Evolutionary conservation across 2,113 vertebrate genomes (phyloP).

Genomic region (Phalacrocorax carbo): DNA sequence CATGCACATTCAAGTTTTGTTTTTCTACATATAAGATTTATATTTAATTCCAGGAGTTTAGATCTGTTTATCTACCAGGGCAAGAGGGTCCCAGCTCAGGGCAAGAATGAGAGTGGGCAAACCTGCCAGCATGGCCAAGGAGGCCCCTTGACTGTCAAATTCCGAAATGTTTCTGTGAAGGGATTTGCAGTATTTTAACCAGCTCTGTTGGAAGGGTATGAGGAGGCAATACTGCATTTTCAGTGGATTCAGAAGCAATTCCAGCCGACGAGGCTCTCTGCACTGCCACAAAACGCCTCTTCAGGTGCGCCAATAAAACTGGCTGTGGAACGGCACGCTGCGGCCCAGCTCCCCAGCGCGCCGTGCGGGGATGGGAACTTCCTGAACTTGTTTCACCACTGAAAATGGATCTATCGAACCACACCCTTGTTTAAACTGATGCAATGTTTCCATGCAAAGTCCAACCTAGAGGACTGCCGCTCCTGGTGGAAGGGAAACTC

Average conservation of each 20-base stretch:
- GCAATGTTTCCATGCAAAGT: neutral
- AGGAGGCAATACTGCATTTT: neutral
- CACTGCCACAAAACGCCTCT: neutral
- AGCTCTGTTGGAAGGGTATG: neutral
- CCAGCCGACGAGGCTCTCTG: neutral
- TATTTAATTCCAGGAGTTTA: neutral
- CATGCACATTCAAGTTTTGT: neutral
- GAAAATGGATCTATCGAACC: neutral
- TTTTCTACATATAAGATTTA: neutral
- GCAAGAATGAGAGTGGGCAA: neutral
- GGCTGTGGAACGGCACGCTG: neutral
- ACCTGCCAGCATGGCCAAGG: neutral
- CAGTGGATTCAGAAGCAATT: neutral
- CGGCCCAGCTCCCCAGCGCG: neutral
- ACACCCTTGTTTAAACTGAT: neutral
- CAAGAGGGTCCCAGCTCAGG: rapidly evolving
- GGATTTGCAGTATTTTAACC: neutral
- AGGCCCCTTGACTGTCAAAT: neutral
- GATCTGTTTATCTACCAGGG: neutral
- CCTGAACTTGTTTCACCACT: conserved; percentile 2
- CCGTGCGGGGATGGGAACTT: neutral
- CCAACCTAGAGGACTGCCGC: neutral
- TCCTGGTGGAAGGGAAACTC: neutral
- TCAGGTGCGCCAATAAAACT: neutral
- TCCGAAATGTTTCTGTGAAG: neutral